phyloP scores from a whole-genome alignment of 2,113 vertebrate genomes.

The Amblyopsis rosae region DNA sequence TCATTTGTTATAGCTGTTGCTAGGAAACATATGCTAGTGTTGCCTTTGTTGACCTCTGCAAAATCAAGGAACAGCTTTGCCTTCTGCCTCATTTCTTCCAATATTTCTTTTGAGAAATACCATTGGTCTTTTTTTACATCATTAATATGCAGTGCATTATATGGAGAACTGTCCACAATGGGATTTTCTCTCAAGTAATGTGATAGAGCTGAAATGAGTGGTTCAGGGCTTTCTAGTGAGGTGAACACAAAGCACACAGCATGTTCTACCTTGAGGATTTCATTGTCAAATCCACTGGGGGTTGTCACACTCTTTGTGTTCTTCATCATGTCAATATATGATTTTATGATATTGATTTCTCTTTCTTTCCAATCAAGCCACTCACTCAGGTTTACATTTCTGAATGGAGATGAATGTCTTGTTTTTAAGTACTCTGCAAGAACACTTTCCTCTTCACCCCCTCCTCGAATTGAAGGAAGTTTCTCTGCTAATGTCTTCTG shows the following conservation, averaged over 20 bases:
- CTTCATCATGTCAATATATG: constrained; percentile 29
- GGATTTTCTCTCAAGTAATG: constrained; percentile 21
- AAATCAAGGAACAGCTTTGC: constrained; percentile 46
- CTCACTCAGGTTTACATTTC: constrained; percentile 10
- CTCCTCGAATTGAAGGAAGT: too few relatives aligned
- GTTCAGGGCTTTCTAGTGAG: constrained; percentile 39
- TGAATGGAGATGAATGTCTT: constrained; percentile 24
- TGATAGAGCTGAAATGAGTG: constrained; percentile 26
- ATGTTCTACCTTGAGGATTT: background rate
- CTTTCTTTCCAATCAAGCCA: constrained; percentile 36
- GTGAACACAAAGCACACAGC: constrained; percentile 49
- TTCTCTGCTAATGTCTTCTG: background rate
- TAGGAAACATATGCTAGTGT: constrained; percentile 23
- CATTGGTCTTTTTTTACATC: constrained; percentile 39
- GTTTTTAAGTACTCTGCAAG: constrained; percentile 28
- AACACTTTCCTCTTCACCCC: constrained; percentile 25
- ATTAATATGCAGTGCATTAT: background rate
- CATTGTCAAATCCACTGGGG: background rate
- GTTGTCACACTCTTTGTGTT: constrained; percentile 18
- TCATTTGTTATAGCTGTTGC: constrained; percentile 16
- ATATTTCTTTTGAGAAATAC: background rate
- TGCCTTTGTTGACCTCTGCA: constrained; percentile 43
- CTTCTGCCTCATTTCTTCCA: background rate
- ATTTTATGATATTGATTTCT: constrained; percentile 7
- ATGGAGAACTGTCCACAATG: background rate